A percentile compares a stretch with the other conserved stretches of the same genome.
Evolutionary conservation across 2,797 vertebrate genomes (phyloP).

Genomic region (Lacerta agilis): DNA sequence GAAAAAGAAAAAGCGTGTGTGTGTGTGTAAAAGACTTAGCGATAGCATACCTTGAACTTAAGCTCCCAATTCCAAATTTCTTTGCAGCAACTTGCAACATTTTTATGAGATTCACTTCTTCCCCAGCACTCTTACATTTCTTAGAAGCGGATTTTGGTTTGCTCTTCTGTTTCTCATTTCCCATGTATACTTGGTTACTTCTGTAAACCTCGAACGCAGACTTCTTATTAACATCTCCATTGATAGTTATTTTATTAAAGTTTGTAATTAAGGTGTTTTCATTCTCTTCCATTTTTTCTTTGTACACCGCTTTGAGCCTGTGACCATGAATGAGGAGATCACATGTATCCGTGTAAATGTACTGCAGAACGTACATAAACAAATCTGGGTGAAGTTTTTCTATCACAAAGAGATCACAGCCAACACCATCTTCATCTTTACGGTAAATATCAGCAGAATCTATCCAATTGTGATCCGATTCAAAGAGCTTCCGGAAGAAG

Average conservation of each 20-base stretch:
- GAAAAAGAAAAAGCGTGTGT: neutral
- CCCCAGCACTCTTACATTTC: conserved; percentile 82
- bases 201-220: conserved; percentile 89
- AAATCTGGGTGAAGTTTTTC: conserved; percentile 90
- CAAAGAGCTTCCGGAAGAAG: conserved; percentile 89
- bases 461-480: conserved; percentile 71
- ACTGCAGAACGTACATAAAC: conserved; percentile 88
- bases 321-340: conserved; percentile 89
- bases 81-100: conserved; percentile 89
- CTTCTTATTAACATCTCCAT: conserved; percentile 80
- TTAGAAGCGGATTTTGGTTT: conserved; percentile 81
- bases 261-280: conserved; percentile 86
- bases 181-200: conserved; percentile 81
- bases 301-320: conserved; percentile 76
- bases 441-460: conserved; percentile 77
- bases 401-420: conserved; percentile 89
- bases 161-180: conserved; percentile 82
- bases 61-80: conserved; percentile 87
- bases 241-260: conserved; percentile 83
- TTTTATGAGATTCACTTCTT: conserved; percentile 87
- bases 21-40: neutral
- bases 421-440: conserved; percentile 88
- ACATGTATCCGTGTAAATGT: conserved; percentile 94
- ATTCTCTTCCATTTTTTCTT: conserved; percentile 77
- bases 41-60: conserved; percentile 87